phyloP scores from a whole-genome alignment of 2,888 invertebrate species.

The Shargacucullia verbasci region DNA sequence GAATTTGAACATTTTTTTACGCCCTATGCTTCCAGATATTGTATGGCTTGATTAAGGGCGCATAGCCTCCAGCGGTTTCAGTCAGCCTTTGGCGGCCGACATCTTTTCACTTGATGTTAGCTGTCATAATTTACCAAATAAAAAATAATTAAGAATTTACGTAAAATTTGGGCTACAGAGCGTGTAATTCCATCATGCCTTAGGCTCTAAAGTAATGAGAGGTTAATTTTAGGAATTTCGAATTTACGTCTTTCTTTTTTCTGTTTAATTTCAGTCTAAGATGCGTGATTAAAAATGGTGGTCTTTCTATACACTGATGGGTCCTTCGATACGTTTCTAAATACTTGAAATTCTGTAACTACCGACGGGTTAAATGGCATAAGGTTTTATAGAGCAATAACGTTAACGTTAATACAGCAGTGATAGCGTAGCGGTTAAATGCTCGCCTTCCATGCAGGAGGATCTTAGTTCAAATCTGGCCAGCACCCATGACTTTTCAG shows the following conservation, averaged over 20 bases:
- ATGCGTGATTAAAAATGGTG: too few relatives aligned
- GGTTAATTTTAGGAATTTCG: constrained; percentile 10
- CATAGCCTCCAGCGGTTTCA: constrained; percentile 23
- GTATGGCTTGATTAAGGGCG: constrained; percentile 33
- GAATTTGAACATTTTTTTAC: constrained; percentile 16
- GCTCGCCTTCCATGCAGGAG: too few relatives aligned
- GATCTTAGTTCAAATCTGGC: too few relatives aligned
- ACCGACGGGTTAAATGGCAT: too few relatives aligned
- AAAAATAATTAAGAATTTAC: constrained; percentile 23
- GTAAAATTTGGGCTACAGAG: not conserved
- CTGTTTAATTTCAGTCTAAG: not conserved
- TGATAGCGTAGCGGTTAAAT: too few relatives aligned
- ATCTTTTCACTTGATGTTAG: constrained; percentile 8
- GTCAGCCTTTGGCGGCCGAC: constrained; percentile 8
- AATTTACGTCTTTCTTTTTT: not conserved
- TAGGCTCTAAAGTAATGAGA: constrained; percentile 22
- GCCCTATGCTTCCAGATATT: constrained; percentile 13
- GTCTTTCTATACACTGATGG: too few relatives aligned
- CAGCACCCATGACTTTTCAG: too few relatives aligned
- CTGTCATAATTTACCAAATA: constrained; percentile 16
- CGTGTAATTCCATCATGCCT: constrained; percentile 10
- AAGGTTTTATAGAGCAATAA: too few relatives aligned
- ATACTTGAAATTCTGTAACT: too few relatives aligned
- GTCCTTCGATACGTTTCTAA: too few relatives aligned
- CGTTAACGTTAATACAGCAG: too few relatives aligned